Evolutionary conservation across 2,113 vertebrate genomes (phyloP).

Genomic region (Regulus satrapa): DNA sequence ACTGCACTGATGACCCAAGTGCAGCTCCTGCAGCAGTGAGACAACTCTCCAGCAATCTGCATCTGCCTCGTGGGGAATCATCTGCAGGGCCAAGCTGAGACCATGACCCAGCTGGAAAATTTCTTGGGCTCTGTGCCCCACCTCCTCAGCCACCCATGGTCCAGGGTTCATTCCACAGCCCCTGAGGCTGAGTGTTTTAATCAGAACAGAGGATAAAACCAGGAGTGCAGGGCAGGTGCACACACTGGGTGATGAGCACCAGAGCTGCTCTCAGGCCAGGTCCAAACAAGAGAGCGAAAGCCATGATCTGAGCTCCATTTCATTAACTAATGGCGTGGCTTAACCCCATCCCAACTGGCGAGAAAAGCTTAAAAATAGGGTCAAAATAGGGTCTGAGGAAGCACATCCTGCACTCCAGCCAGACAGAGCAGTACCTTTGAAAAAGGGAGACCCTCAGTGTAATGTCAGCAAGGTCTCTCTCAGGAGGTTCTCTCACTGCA

Average conservation of each 20-base stretch:
- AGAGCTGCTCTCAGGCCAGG: neutral
- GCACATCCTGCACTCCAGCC: neutral
- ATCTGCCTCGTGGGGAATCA: neutral
- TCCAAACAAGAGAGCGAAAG: neutral
- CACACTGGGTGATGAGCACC: neutral
- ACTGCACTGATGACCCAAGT: accelerated
- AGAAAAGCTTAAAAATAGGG: neutral
- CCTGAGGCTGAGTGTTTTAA: neutral
- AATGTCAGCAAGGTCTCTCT: neutral
- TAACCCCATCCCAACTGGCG: neutral
- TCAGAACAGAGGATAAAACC: neutral
- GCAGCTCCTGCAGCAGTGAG: neutral
- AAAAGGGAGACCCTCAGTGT: neutral
- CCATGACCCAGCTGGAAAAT: neutral
- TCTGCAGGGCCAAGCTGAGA: neutral
- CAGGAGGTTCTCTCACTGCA: neutral
- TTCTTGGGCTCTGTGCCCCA: neutral
- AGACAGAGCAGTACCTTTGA: neutral
- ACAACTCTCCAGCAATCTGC: neutral
- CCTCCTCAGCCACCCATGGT: neutral
- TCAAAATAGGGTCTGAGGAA: neutral
- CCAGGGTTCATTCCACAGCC: neutral
- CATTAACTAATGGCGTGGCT: neutral
- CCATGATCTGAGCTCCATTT: neutral
- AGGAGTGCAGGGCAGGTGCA: neutral